These are phyloP conservation scores for Cnemophilus loriae DNA, from an alignment of 2,113 vertebrate genomes.

Conservation along the genomic window DNA sequence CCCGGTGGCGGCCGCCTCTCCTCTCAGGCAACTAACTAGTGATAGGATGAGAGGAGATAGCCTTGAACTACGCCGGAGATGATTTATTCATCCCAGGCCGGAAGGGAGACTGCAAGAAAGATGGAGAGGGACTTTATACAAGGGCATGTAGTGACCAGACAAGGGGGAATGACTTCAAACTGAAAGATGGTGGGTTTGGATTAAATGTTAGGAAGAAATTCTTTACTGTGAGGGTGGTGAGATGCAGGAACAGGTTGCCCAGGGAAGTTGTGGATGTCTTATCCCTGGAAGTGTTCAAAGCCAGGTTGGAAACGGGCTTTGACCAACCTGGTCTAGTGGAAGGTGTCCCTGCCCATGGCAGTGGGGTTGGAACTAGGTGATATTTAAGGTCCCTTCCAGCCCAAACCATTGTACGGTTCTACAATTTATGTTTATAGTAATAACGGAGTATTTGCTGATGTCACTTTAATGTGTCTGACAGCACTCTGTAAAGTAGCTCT, in stretches of 20 bases:
- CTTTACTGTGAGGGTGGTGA: background rate
- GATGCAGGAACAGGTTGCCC: background rate
- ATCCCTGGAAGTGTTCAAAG: background rate
- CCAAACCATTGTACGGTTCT: background rate
- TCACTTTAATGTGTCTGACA: background rate
- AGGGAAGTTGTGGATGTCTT: background rate
- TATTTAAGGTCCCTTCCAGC: background rate
- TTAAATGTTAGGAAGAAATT: background rate
- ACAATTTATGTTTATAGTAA: background rate
- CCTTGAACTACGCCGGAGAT: fast-evolving
- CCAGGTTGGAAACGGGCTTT: background rate
- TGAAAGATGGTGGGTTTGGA: background rate
- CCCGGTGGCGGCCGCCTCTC: fast-evolving
- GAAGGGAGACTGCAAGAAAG: too few relatives aligned
- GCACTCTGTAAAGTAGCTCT: background rate
- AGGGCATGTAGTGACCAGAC: background rate
- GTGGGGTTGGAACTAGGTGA: background rate
- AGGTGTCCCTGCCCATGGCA: too few relatives aligned
- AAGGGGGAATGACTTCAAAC: background rate
- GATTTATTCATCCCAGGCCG: background rate
- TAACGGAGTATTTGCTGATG: background rate
- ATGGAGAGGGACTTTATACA: background rate
- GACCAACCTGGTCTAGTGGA: background rate
- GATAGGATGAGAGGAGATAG: background rate
- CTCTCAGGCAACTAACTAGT: fast-evolving